Percentiles rank a stretch among this genome's conserved stretches.
Evolutionary conservation across 2,888 invertebrate genomes (phyloP).

Genomic region (Lasiommata megera): DNA sequence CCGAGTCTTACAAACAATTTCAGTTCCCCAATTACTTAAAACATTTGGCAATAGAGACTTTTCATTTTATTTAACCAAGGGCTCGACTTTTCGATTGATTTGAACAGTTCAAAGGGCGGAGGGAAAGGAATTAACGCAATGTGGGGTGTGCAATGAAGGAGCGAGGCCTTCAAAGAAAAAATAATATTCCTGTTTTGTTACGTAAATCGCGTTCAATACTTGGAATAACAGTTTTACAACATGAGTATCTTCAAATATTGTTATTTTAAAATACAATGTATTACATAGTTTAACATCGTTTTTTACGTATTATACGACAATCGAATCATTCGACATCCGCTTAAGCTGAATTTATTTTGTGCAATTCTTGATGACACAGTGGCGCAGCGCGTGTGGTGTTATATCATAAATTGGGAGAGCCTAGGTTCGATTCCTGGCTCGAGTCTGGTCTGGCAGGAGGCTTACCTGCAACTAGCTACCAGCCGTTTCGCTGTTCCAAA

Average conservation of each 20-base stretch:
- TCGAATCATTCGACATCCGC: too few species aligned
- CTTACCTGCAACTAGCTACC: too few species aligned
- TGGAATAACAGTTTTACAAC: slow-evolving; percentile 32
- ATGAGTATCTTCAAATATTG: background rate
- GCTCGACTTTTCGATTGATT: slow-evolving; percentile 79
- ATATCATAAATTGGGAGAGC: too few species aligned
- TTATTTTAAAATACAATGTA: too few species aligned
- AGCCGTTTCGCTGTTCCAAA: too few species aligned
- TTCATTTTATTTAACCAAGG: slow-evolving; percentile 80
- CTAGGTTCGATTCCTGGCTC: too few species aligned
- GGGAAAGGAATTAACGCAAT: slow-evolving; percentile 71
- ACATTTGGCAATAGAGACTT: slow-evolving; percentile 71
- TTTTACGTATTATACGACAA: too few species aligned
- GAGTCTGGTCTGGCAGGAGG: too few species aligned
- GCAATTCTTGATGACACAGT: too few species aligned
- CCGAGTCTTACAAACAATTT: slow-evolving; percentile 72
- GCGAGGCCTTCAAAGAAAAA: slow-evolving; percentile 66
- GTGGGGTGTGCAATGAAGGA: slow-evolving; percentile 72
- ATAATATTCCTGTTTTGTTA: slow-evolving; percentile 70
- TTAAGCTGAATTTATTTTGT: too few species aligned
- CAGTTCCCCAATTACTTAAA: slow-evolving; percentile 75
- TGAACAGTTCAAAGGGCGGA: slow-evolving; percentile 75
- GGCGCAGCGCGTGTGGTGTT: too few species aligned
- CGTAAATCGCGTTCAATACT: slow-evolving; percentile 43
- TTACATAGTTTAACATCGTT: too few species aligned